Conservation (phyloP, 2,113 vertebrate genomes). For the Protomyctophum bolini region DNA sequence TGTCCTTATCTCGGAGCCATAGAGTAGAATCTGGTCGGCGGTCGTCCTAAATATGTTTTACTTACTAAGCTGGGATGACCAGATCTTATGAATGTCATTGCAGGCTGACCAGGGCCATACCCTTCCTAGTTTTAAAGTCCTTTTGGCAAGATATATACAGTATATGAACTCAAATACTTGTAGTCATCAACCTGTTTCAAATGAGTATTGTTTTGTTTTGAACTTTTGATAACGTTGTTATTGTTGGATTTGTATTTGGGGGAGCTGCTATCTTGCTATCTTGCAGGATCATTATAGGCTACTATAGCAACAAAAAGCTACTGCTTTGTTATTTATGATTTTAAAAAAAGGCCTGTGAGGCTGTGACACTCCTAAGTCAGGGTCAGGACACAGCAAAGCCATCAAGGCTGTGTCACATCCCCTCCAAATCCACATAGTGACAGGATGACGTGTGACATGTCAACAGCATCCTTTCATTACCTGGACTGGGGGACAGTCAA, state of each 20-base stretch:
- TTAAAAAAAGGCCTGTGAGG: background rate
- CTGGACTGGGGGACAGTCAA: conserved; percentile 51
- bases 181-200: too few relatives aligned
- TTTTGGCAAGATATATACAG: background rate
- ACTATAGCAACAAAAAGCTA: conserved; percentile 16
- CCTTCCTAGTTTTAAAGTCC: too few relatives aligned
- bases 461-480: conserved; percentile 66
- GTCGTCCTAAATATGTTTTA: too few relatives aligned
- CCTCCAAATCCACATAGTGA: background rate
- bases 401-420: background rate
- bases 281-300: conserved; percentile 27
- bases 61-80: too few relatives aligned
- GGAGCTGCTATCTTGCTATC: conserved; percentile 37
- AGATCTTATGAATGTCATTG: too few relatives aligned
- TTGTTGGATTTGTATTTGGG: conserved; percentile 22
- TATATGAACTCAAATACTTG: background rate
- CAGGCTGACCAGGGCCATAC: too few relatives aligned
- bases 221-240: background rate
- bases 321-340: conserved; percentile 5
- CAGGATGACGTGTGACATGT: conserved; percentile 46
- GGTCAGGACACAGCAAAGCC: conserved; percentile 49
- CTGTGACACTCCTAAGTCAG: conserved; percentile 21
- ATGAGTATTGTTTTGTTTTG: too few relatives aligned
- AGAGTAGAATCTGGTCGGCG: too few relatives aligned
- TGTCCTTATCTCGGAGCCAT: too few relatives aligned